A percentile compares a stretch with the other conserved stretches of the same genome.
These are phyloP conservation scores for Miichthys miiuy DNA, from an alignment of 2,797 vertebrate genomes.

Conservation along the genomic window DNA sequence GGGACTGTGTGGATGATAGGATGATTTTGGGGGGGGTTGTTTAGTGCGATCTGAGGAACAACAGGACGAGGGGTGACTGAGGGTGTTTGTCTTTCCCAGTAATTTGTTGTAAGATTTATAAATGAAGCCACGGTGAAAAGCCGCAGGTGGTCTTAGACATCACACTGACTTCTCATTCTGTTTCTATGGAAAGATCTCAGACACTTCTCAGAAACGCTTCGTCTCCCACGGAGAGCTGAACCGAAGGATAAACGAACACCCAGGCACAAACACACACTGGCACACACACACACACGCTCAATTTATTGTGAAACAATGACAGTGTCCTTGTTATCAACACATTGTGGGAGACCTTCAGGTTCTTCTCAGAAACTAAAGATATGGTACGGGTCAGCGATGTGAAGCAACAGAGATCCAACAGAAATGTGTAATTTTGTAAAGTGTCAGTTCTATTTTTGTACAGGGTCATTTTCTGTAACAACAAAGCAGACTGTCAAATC, in stretches of 20 bases:
- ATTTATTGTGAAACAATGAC: background rate
- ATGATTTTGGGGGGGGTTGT: background rate
- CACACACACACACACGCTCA: background rate
- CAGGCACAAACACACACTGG: background rate
- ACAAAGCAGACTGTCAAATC: background rate
- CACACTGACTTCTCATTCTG: conserved; percentile 11
- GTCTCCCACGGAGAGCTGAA: conserved; percentile 38
- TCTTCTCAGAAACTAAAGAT: conserved; percentile 50
- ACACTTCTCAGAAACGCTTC: conserved; percentile 60
- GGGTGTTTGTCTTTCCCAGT: conserved; percentile 33
- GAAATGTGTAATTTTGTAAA: background rate
- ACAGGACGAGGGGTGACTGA: conserved; percentile 2
- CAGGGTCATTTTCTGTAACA: conserved; percentile 3
- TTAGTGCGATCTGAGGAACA: conserved; percentile 6
- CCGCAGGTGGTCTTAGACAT: conserved; percentile 37
- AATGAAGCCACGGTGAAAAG: conserved; percentile 25
- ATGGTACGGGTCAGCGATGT: background rate
- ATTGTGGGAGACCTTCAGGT: conserved; percentile 1
- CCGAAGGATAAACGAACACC: background rate
- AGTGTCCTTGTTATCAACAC: background rate
- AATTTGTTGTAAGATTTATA: conserved; percentile 37
- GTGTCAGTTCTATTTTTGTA: conserved; percentile 11
- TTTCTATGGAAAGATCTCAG: conserved; percentile 55
- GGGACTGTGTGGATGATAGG: background rate
- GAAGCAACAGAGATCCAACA: conserved; percentile 1